These are phyloP conservation scores for Peromyscus aztecus DNA, from an alignment of 2,797 vertebrate species.

Conservation along the genomic window DNA sequence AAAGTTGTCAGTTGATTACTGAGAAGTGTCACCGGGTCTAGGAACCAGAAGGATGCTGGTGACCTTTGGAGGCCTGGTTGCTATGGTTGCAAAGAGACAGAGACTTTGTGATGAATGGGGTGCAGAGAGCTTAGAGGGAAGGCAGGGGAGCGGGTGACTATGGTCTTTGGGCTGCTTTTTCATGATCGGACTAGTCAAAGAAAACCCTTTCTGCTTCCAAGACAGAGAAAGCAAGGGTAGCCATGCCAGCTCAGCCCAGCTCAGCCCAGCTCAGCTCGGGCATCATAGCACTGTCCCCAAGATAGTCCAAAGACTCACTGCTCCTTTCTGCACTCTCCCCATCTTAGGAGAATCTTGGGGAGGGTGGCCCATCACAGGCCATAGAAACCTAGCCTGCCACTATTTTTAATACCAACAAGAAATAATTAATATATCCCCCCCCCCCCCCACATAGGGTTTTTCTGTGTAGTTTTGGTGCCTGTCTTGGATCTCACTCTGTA, in stretches of 20 bases:
- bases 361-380: not conserved
- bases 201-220: conserved; percentile 11
- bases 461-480: too few species aligned
- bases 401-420: not conserved
- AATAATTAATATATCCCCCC: not conserved
- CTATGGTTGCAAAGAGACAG: too few species aligned
- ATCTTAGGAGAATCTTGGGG: not conserved
- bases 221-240: not conserved
- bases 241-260: too few species aligned
- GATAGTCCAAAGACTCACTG: not conserved
- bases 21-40: not conserved
- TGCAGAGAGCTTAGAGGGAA: not conserved
- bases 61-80: not conserved
- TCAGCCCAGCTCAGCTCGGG: not conserved
- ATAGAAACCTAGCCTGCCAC: not conserved
- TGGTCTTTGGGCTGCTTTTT: conserved; percentile 1
- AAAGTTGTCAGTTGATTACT: not conserved
- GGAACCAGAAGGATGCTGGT: not conserved
- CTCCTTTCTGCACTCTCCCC: not conserved
- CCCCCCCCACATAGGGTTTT: too few species aligned
- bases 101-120: not conserved
- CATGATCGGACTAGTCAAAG: not conserved
- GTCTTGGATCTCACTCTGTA: too few species aligned
- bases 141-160: not conserved
- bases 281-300: not conserved